Conservation (phyloP, 2,797 vertebrate genomes). For the Microcaecilia unicolor region DNA sequence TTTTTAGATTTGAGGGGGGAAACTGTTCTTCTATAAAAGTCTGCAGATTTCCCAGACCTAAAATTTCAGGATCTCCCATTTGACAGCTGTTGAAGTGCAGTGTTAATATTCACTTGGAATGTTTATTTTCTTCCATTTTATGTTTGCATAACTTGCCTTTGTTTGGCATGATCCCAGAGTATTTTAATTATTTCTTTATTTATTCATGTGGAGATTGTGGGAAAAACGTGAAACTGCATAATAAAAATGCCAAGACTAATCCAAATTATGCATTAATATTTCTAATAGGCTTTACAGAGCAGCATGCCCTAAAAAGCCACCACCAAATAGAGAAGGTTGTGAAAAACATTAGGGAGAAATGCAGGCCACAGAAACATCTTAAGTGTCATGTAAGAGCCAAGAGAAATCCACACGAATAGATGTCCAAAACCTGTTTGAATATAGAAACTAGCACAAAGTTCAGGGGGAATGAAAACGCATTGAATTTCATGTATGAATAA, state of each 20-base stretch:
- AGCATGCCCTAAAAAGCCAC: conserved; percentile 15
- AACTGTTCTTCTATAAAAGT: conserved; percentile 14
- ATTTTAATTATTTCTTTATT: conserved; percentile 28
- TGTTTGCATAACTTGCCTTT: conserved; percentile 20
- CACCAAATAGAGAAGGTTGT: neutral
- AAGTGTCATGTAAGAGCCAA: too few relatives aligned
- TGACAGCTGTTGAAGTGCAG: conserved; percentile 20
- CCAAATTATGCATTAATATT: conserved; percentile 9
- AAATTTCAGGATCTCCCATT: conserved; percentile 15
- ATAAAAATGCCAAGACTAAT: conserved; percentile 29
- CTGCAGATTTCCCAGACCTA: conserved; percentile 11
- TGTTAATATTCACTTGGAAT: conserved; percentile 26
- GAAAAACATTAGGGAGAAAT: conserved; percentile 17
- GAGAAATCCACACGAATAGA: too few relatives aligned
- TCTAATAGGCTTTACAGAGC: neutral
- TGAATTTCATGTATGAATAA: too few relatives aligned
- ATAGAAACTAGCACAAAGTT: too few relatives aligned
- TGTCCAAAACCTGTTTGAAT: too few relatives aligned
- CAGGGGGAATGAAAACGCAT: too few relatives aligned
- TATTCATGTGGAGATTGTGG: conserved; percentile 30
- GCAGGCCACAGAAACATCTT: too few relatives aligned
- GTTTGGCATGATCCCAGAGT: conserved; percentile 20
- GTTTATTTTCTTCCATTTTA: conserved; percentile 28
- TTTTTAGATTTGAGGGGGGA: too few relatives aligned
- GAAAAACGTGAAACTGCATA: conserved; percentile 23